phyloP scores from a whole-genome alignment of 1,140 invertebrate genomes.

The Macrostomum lignano region DNA sequence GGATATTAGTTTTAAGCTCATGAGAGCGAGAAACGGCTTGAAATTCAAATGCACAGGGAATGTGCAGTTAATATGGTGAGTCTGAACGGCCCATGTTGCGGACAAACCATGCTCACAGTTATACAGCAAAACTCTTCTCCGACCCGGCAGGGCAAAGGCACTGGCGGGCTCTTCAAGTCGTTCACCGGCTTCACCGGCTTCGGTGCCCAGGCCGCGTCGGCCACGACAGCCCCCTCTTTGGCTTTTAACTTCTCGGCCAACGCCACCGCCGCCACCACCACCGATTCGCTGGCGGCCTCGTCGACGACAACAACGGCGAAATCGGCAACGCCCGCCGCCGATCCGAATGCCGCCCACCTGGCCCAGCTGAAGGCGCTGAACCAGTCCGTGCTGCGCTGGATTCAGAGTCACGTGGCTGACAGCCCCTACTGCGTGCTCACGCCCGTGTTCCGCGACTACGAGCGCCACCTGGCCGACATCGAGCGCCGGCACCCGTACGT shows the following conservation, averaged over 20 bases:
- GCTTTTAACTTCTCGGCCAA: conserved; percentile 7
- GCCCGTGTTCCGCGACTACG: conserved; percentile 60
- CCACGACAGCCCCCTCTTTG: conserved; percentile 10
- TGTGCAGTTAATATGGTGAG: too few relatives aligned
- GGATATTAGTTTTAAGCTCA: too few relatives aligned
- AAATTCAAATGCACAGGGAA: too few relatives aligned
- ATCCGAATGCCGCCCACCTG: conserved; percentile 16
- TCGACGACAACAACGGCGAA: neutral
- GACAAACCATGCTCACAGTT: too few relatives aligned
- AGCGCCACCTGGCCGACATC: conserved; percentile 7
- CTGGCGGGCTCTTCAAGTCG: too few relatives aligned
- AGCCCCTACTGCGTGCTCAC: conserved; percentile 55
- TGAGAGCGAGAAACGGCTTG: too few relatives aligned
- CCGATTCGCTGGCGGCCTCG: neutral
- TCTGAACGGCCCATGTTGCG: too few relatives aligned
- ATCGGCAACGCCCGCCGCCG: conserved; percentile 4
- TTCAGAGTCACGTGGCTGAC: conserved; percentile 48
- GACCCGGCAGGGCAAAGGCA: too few relatives aligned
- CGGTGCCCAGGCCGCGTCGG: too few relatives aligned
- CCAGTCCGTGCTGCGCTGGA: conserved; percentile 51
- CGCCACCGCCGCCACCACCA: conserved; percentile 4
- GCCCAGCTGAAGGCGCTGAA: conserved; percentile 48
- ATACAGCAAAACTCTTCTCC: too few relatives aligned
- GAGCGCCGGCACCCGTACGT: neutral
- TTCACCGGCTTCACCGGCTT: too few relatives aligned